Evolutionary conservation across 2,113 vertebrate genomes (phyloP).

Genomic region (Taurulus bubalis): DNA sequence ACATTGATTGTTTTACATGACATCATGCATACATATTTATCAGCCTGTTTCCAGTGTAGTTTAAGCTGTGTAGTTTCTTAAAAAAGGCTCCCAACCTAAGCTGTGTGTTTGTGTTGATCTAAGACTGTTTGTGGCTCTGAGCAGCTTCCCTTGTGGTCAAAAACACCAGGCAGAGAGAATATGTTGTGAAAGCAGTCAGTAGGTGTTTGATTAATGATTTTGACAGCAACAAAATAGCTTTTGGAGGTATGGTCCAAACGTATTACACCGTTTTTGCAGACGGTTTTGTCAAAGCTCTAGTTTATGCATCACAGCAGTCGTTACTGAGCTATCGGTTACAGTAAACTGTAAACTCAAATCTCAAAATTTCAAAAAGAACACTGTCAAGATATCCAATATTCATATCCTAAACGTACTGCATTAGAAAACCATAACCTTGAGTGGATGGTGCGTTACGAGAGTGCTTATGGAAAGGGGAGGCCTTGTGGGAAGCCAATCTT

Average conservation of each 20-base stretch:
- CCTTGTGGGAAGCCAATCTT: constrained; percentile 12
- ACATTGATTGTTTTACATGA: neutral
- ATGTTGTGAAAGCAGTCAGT: neutral
- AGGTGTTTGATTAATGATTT: neutral
- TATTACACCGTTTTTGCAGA: neutral
- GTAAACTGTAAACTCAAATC: no score
- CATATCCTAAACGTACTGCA: neutral
- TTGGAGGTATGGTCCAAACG: neutral
- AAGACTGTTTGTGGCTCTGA: constrained; percentile 21
- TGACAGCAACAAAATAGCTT: constrained; percentile 18
- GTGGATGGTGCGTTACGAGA: neutral
- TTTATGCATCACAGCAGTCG: neutral
- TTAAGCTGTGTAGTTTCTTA: neutral
- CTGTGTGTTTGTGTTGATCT: neutral
- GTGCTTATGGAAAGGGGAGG: neutral
- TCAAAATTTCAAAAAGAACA: neutral
- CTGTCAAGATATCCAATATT: neutral
- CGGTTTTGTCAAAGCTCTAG: neutral
- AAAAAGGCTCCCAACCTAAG: no score
- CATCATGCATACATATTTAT: neutral
- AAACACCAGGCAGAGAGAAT: neutral
- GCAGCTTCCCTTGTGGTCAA: constrained; percentile 34
- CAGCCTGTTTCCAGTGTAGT: neutral
- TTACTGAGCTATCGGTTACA: neutral
- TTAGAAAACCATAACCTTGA: constrained; percentile 11